Evolutionary conservation across 2,113 vertebrate genomes (phyloP), one percentile per base, ranked within the genome.

Genomic region (Suncus etruscus): DNA sequence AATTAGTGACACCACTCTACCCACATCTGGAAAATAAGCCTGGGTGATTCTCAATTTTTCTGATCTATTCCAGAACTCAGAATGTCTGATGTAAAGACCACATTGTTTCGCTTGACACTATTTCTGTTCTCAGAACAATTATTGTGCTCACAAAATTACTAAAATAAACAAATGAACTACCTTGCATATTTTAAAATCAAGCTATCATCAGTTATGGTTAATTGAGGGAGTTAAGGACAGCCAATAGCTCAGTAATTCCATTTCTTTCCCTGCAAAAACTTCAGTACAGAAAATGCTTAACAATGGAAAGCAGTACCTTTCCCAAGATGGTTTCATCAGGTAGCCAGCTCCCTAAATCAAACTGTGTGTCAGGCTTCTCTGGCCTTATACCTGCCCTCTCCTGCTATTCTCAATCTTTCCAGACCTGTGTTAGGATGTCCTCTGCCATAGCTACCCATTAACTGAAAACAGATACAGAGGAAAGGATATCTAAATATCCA

Each of bases 221-320:
- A 48, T 66, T 61, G 70, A n/a, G 27, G 75, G 47, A 79, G 61
- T 54, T 48, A 12, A 92, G 50, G 9, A 16, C 27, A 76, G 22
- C 11, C 24, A 66, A 48, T 16, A 66, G 31, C 81, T 81, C 20
- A 24, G 47, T 81, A 50, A 66, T 74, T 25, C 15, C 20, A 47
- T 54, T 74, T 29, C 4, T 70, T 77, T 80, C 22, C 50, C 86
- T 75, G 61, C 27, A 79, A 86, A 77, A 47, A 16, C 76, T 45
- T 54, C 25, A 83, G 63, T 15, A 72, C 8, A 86, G 32, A 74
- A 94, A 73, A 86, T 47, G 61, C 11, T 83, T 39, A 68, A 20
- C 58, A 86, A 65, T 50, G 63, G 73, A 39, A 69, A 86, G 27
- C 39, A 68, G 76, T 6, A 68, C 24, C 51, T 88, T 80, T n/a